These are phyloP conservation scores for Leptogaster cylindrica DNA, from an alignment of 2,888 invertebrate genomes.

Conservation along the genomic window DNA sequence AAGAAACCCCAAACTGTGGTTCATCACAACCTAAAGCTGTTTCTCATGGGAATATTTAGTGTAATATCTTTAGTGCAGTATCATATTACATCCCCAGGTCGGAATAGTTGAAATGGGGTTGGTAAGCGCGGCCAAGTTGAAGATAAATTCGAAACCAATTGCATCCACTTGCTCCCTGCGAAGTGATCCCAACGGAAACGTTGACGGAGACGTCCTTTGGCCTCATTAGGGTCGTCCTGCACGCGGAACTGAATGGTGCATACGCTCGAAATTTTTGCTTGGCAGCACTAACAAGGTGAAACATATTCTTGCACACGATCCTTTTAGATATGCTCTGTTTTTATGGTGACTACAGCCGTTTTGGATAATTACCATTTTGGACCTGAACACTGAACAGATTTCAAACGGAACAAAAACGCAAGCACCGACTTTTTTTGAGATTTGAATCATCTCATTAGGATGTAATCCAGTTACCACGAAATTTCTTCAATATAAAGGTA, in stretches of 20 bases:
- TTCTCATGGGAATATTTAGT: constrained; percentile 47
- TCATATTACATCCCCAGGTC: constrained; percentile 1
- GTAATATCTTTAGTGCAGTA: neutral
- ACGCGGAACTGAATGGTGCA: constrained; percentile 50
- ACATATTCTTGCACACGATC: constrained; percentile 58
- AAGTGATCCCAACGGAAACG: neutral
- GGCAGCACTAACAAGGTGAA: constrained; percentile 58
- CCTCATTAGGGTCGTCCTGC: constrained; percentile 46
- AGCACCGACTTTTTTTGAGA: too few species aligned
- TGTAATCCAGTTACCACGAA: too few species aligned
- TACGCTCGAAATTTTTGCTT: constrained; percentile 51
- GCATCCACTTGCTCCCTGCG: constrained; percentile 32
- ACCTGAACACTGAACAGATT: constrained; percentile 27
- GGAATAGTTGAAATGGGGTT: neutral
- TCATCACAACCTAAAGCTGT: constrained; percentile 15
- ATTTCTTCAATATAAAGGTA: too few species aligned
- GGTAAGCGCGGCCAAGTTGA: constrained; percentile 22
- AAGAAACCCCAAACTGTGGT: constrained; percentile 24
- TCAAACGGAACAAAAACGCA: constrained; percentile 1
- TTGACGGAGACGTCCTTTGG: constrained; percentile 7
- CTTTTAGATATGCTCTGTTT: constrained; percentile 52
- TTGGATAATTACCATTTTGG: neutral
- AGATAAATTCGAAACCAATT: constrained; percentile 53
- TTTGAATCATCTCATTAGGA: too few species aligned
- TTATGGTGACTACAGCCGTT: constrained; percentile 1